phyloP scores from a whole-genome alignment of 2,888 invertebrate genomes.

The Pecten maximus region DNA sequence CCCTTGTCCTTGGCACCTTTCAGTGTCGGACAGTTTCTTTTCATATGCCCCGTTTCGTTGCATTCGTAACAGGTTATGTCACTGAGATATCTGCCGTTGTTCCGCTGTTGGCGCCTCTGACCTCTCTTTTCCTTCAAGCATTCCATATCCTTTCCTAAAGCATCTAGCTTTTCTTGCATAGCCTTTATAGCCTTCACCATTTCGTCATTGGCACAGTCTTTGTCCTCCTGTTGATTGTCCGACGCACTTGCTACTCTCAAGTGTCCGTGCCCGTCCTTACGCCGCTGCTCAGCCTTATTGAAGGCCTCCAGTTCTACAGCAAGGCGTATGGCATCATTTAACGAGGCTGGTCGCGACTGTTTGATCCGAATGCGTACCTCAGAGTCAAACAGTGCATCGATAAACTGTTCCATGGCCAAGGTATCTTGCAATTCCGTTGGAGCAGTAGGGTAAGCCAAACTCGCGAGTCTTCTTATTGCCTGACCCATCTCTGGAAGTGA shows the following conservation, averaged over 20 bases:
- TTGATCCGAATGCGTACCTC: conserved; percentile 44
- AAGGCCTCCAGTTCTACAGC: conserved; percentile 49
- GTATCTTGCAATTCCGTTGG: conserved; percentile 42
- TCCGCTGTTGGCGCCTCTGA: too few species aligned
- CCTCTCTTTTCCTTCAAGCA: neutral
- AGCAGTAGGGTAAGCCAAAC: conserved; percentile 36
- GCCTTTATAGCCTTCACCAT: neutral
- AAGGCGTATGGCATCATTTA: conserved; percentile 49
- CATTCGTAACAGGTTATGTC: neutral
- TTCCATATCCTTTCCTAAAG: neutral
- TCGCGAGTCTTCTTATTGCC: conserved; percentile 19
- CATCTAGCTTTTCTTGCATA: neutral
- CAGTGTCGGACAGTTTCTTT: neutral
- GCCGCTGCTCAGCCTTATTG: conserved; percentile 39
- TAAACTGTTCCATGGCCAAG: conserved; percentile 49
- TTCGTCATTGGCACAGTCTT: neutral
- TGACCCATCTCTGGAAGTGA: conserved; percentile 30
- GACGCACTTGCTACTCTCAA: conserved; percentile 1
- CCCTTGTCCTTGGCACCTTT: neutral
- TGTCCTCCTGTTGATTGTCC: neutral
- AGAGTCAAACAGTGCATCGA: conserved; percentile 43
- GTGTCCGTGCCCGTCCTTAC: neutral
- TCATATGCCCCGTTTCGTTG: neutral
- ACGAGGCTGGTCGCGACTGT: conserved; percentile 41
- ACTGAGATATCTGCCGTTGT: too few species aligned